These are phyloP conservation scores for Hydrochoerus hydrochaeris DNA, from an alignment of 2,113 vertebrate genomes.

Conservation along the genomic window DNA sequence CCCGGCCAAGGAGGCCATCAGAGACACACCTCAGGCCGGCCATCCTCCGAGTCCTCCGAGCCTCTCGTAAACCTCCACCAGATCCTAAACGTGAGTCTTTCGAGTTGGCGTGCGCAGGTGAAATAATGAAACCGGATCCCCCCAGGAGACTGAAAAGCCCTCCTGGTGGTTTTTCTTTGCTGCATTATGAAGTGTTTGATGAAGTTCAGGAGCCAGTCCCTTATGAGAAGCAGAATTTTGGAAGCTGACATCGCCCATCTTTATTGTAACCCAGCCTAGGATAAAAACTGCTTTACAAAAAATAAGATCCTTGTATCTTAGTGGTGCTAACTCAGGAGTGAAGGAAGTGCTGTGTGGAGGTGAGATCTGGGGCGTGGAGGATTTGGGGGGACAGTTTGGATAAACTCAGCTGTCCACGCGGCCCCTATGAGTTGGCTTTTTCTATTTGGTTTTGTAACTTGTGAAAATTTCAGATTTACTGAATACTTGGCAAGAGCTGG, in stretches of 20 bases:
- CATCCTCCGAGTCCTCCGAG: too few species aligned
- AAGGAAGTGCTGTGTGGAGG: background rate
- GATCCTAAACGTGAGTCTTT: background rate
- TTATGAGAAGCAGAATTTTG: background rate
- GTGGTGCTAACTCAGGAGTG: background rate
- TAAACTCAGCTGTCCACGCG: background rate
- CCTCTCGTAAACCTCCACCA: background rate
- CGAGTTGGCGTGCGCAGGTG: background rate
- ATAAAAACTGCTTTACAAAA: background rate
- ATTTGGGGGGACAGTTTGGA: background rate
- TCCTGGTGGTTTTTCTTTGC: background rate
- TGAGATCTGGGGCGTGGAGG: background rate
- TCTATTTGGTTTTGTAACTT: background rate
- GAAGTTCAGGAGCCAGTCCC: background rate
- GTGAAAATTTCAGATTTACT: background rate
- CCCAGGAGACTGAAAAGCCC: background rate
- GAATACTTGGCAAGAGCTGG: background rate
- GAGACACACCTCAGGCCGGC: background rate
- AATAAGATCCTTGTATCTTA: background rate
- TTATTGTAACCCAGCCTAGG: background rate
- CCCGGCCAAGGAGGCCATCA: background rate
- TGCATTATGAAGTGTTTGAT: background rate
- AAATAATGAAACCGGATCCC: background rate
- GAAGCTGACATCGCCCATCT: background rate
- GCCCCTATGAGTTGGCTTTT: background rate